Evolutionary conservation across 2,888 invertebrate genomes (phyloP).

Genomic region (Harpagoxenus sublaevis): DNA sequence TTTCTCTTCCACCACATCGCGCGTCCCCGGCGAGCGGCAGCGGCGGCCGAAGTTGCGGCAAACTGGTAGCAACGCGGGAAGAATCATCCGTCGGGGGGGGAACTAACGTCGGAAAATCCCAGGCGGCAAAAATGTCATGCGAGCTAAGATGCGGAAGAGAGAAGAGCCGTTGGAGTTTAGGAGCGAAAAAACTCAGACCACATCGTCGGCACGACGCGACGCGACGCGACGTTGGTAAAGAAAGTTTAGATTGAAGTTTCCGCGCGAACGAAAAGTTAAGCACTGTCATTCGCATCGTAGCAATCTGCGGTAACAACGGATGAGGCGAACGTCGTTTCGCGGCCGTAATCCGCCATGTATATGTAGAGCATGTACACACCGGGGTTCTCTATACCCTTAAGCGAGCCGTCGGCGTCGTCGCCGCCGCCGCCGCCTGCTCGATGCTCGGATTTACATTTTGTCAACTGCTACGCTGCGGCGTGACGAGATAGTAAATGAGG

Average conservation of each 20-base stretch:
- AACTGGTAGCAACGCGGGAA: slow-evolving; percentile 33
- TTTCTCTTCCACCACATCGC: slow-evolving; percentile 32
- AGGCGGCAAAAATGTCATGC: slow-evolving; percentile 56
- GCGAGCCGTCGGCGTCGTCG: slow-evolving; percentile 26
- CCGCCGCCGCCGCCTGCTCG: slow-evolving; percentile 37
- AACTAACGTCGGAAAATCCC: slow-evolving; percentile 54
- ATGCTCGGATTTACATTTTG: slow-evolving; percentile 51
- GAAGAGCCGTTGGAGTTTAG: background rate
- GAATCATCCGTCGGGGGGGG: slow-evolving; percentile 46
- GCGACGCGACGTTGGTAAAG: slow-evolving; percentile 55
- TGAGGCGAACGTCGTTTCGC: slow-evolving; percentile 54
- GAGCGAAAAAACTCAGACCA: slow-evolving; percentile 23
- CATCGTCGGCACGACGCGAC: slow-evolving; percentile 12
- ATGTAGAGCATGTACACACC: slow-evolving; percentile 50
- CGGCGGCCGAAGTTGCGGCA: slow-evolving; percentile 36
- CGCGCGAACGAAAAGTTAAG: slow-evolving; percentile 80
- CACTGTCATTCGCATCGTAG: slow-evolving; percentile 73
- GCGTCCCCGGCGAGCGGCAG: slow-evolving; percentile 33
- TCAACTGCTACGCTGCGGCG: slow-evolving; percentile 39
- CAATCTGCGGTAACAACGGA: slow-evolving; percentile 70
- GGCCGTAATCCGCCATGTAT: slow-evolving; percentile 48
- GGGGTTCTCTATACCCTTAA: slow-evolving; percentile 35
- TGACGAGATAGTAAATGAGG: slow-evolving; percentile 51
- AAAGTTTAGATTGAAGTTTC: slow-evolving; percentile 83
- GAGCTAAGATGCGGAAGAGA: slow-evolving; percentile 36